Evolutionary conservation across 2,888 invertebrate genomes (phyloP).

Genomic region (Drosophila neonasuta): DNA sequence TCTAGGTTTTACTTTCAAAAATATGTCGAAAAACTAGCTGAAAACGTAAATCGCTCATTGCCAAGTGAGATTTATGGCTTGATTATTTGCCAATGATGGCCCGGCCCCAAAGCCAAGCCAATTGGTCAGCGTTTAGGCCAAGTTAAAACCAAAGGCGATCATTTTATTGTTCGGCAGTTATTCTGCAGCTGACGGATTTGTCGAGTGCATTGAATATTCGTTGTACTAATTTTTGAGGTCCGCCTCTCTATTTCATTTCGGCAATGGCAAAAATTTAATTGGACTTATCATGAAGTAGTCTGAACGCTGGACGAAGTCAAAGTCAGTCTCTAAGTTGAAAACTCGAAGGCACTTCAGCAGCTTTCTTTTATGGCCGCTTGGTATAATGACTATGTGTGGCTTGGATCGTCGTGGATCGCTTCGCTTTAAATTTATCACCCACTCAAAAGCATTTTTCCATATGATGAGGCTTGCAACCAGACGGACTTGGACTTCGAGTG

Average conservation of each 20-base stretch:
- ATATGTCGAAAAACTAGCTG: conserved; percentile 62
- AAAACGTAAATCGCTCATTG: conserved; percentile 68
- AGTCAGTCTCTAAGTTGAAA: conserved; percentile 25
- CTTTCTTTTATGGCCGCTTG: conserved; percentile 73
- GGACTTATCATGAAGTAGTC: conserved; percentile 70
- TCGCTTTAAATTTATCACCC: conserved; percentile 75
- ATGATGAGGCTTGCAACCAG: conserved; percentile 28
- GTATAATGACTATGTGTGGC: conserved; percentile 65
- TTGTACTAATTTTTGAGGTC: background rate
- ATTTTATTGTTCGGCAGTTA: conserved; percentile 37
- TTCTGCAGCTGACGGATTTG: conserved; percentile 3
- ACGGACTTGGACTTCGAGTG: conserved; percentile 31
- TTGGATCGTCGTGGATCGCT: conserved; percentile 28
- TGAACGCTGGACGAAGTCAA: conserved; percentile 28
- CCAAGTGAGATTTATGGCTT: conserved; percentile 72
- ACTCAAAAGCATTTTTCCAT: conserved; percentile 76
- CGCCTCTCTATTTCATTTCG: conserved; percentile 24
- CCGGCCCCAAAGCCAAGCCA: conserved; percentile 33
- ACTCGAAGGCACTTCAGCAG: conserved; percentile 54
- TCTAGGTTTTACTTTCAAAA: conserved; percentile 69
- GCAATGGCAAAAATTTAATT: conserved; percentile 72
- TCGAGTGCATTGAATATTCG: conserved; percentile 32
- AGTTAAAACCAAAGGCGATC: conserved; percentile 23
- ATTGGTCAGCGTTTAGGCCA: conserved; percentile 57
- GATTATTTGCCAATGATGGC: conserved; percentile 74